These are phyloP conservation scores for Isichthys henryi DNA, from an alignment of 2,113 vertebrate genomes.

Conservation along the genomic window DNA sequence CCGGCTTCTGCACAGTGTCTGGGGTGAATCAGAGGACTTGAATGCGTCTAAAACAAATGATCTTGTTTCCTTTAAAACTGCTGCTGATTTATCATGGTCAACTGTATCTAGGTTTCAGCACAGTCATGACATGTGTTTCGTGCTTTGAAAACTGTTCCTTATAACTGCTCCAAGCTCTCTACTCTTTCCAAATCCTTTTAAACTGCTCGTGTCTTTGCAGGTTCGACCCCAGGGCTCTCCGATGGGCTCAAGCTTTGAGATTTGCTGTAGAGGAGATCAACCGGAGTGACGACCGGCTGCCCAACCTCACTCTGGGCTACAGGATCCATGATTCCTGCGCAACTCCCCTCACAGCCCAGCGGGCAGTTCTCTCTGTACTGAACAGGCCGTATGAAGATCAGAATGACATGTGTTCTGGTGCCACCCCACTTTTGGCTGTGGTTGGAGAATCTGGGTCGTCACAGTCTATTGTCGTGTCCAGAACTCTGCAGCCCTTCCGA, in stretches of 20 bases:
- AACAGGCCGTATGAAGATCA: constrained; percentile 27
- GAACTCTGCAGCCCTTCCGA: constrained; percentile 54
- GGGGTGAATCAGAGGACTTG: constrained; percentile 28
- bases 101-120: not conserved
- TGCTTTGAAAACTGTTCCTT: not conserved
- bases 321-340: constrained; percentile 61
- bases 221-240: constrained; percentile 39
- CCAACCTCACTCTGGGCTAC: constrained; percentile 57
- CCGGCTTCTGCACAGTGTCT: constrained; percentile 34
- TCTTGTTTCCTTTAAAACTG: not conserved
- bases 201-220: constrained; percentile 17
- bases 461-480: constrained; percentile 59
- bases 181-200: not conserved
- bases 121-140: not conserved
- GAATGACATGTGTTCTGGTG: constrained; percentile 30
- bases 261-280: constrained; percentile 64
- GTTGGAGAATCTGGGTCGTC: constrained; percentile 44
- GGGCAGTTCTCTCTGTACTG: constrained; percentile 35
- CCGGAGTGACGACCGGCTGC: constrained; percentile 43
- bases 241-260: constrained; percentile 54
- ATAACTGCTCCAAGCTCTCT: not conserved
- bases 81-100: not conserved
- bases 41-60: not conserved
- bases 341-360: constrained; percentile 37
- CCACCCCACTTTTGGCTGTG: constrained; percentile 30